phyloP scores from a whole-genome alignment of 2,113 vertebrate genomes.

The Hirundichthys speculiger region DNA sequence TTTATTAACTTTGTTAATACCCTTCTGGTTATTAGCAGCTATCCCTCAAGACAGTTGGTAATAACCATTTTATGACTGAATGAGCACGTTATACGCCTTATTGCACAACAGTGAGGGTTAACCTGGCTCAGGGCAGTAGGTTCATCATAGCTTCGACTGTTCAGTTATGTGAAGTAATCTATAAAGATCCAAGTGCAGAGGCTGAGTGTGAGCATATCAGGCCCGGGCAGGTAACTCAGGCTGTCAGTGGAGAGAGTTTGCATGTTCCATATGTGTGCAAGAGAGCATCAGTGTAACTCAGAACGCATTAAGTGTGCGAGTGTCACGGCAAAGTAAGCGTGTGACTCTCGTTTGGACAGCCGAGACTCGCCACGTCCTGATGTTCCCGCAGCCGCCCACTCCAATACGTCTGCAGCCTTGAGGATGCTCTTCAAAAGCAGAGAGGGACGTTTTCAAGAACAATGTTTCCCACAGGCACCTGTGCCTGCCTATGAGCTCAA shows the following conservation, averaged over 20 bases:
- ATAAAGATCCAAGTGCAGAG: slow-evolving; percentile 17
- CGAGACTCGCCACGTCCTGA: slow-evolving; percentile 43
- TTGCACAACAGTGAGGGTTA: too few species aligned
- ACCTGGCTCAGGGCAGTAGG: neutral
- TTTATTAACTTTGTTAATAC: too few species aligned
- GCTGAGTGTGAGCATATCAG: slow-evolving; percentile 11
- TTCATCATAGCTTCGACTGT: slow-evolving; percentile 1
- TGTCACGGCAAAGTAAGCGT: slow-evolving; percentile 50
- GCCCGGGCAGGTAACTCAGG: slow-evolving; percentile 18
- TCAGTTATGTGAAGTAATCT: slow-evolving; percentile 16
- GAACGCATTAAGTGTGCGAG: slow-evolving; percentile 43
- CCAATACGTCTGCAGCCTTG: slow-evolving; percentile 50
- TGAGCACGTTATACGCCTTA: too few species aligned
- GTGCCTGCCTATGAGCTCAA: slow-evolving; percentile 19
- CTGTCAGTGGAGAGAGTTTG: slow-evolving; percentile 20
- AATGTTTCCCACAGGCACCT: slow-evolving; percentile 26
- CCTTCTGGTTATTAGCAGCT: too few species aligned
- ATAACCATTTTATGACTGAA: too few species aligned
- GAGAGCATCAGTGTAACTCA: slow-evolving; percentile 36
- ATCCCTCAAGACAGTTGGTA: too few species aligned
- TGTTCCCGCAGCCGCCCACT: slow-evolving; percentile 62
- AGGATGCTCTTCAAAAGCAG: slow-evolving; percentile 31
- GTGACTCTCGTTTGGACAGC: slow-evolving; percentile 59
- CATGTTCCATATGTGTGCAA: slow-evolving; percentile 29
- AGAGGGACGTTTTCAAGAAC: slow-evolving; percentile 31